These are phyloP conservation scores for Brachyistius frenatus DNA, from an alignment of 2,113 vertebrate species.

Conservation along the genomic window DNA sequence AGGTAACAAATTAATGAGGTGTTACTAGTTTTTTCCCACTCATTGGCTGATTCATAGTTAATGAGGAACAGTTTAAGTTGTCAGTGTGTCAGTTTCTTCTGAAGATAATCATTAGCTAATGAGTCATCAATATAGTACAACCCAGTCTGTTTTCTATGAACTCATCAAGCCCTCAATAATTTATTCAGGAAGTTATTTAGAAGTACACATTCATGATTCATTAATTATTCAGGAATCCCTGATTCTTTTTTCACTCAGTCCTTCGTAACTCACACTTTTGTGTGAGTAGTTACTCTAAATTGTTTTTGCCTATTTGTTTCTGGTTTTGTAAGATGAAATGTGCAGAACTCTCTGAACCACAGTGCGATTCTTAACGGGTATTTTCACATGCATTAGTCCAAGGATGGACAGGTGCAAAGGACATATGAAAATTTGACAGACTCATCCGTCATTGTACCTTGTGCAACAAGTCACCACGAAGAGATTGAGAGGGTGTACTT, in stretches of 20 bases:
- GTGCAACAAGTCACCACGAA: not conserved
- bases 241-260: no score
- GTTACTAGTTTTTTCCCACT: not conserved
- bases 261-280: no score
- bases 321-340: not conserved
- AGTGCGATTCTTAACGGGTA: no score
- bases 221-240: no score
- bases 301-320: not conserved
- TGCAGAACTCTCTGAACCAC: not conserved
- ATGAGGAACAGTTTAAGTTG: not conserved
- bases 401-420: not conserved
- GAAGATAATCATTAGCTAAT: no score
- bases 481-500: conserved; percentile 12
- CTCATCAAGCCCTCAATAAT: no score
- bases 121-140: no score
- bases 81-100: not conserved
- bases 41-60: not conserved
- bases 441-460: conserved; percentile 16
- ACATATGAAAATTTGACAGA: not conserved
- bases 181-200: not conserved
- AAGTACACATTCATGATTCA: not conserved
- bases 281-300: no score
- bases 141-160: no score
- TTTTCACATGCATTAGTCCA: no score
- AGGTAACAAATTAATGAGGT: no score